Conservation (phyloP, 2,113 vertebrate genomes). For the Rissa tridactyla region DNA sequence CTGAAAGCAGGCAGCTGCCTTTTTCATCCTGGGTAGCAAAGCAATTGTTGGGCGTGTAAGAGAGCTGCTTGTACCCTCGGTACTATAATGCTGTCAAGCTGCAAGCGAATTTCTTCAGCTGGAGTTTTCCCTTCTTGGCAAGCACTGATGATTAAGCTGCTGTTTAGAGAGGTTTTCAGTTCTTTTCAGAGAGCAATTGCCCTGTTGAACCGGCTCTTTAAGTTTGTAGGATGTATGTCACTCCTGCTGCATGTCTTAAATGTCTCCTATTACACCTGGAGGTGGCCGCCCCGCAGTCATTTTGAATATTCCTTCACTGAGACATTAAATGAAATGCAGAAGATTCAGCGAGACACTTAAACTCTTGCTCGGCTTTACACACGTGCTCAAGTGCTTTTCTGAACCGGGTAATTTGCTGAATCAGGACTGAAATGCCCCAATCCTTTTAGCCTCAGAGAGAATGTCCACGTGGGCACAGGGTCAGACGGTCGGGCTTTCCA, state of each 20-base stretch:
- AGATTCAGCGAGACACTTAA: background rate
- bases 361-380: background rate
- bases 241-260: background rate
- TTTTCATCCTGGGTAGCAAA: background rate
- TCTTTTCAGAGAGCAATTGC: constrained; percentile 2
- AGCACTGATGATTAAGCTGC: background rate
- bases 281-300: background rate
- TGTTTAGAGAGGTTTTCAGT: background rate
- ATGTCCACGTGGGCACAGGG: background rate
- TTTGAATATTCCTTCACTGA: background rate
- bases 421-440: background rate
- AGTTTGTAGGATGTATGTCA: background rate
- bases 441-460: background rate
- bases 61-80: background rate
- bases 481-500: background rate
- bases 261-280: background rate
- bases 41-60: background rate
- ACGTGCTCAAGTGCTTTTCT: background rate
- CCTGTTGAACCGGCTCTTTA: background rate
- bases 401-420: background rate
- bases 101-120: background rate
- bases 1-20: background rate
- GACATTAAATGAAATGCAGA: background rate
- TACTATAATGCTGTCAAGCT: background rate
- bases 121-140: background rate